phyloP scores from a whole-genome alignment of 2,113 vertebrate species.

The Melierax canorus region DNA sequence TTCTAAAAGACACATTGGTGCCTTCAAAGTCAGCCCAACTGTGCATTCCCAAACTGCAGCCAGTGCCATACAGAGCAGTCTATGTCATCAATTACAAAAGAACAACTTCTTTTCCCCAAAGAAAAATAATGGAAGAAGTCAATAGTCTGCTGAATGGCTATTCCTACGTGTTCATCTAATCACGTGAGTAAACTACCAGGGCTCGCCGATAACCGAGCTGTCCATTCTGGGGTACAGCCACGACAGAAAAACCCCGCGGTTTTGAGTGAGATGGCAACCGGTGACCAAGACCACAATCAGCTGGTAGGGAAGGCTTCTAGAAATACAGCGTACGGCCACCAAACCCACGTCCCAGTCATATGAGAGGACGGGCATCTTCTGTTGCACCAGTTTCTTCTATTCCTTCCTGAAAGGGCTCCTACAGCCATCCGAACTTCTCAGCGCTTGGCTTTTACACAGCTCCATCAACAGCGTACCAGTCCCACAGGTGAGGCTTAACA shows the following conservation, averaged over 20 bases:
- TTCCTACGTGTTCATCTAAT: background rate
- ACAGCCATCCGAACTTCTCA: background rate
- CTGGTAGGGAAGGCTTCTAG: background rate
- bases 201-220: background rate
- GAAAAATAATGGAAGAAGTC: background rate
- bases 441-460: background rate
- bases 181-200: background rate
- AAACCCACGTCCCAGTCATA: background rate
- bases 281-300: background rate
- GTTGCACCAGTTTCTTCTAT: background rate
- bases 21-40: background rate
- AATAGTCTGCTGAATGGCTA: background rate
- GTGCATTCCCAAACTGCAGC: background rate
- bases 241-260: background rate
- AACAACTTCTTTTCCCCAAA: background rate
- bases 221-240: background rate
- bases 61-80: background rate
- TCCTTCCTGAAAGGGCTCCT: background rate
- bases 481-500: background rate
- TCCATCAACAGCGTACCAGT: background rate
- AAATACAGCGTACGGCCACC: background rate
- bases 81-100: background rate
- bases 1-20: background rate
- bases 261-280: background rate
- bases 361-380: background rate